Percentiles rank a stretch among this genome's conserved stretches.
Conservation (phyloP, 92 coral and sea anemone species). For the Montipora capitata region DNA sequence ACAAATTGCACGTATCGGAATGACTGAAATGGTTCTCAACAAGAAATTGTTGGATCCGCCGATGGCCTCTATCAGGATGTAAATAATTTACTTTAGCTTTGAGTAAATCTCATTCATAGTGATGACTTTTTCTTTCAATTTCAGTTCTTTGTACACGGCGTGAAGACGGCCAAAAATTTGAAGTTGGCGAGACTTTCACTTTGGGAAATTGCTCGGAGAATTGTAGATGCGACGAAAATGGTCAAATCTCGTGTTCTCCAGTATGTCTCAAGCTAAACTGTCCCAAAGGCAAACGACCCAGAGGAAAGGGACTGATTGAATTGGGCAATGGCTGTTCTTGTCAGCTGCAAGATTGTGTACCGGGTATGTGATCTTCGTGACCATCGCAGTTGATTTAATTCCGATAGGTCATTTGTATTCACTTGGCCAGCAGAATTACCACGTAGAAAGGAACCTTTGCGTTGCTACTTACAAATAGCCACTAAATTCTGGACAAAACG, state of each 20-base stretch:
- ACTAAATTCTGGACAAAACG: too few species aligned
- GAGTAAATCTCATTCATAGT: neutral
- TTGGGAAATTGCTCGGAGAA: constrained; percentile 69
- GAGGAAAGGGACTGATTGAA: constrained; percentile 13
- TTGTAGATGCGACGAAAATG: constrained; percentile 83
- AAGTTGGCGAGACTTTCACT: constrained; percentile 75
- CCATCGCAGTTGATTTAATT: neutral
- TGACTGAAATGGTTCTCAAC: too few species aligned
- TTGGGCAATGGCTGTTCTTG: constrained; percentile 71
- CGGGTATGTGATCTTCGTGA: constrained; percentile 33
- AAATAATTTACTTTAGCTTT: neutral
- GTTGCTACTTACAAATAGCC: too few species aligned
- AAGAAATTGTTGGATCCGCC: too few species aligned
- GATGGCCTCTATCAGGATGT: too few species aligned
- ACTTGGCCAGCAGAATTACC: too few species aligned
- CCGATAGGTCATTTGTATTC: too few species aligned
- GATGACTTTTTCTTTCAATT: neutral
- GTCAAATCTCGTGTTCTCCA: constrained; percentile 71
- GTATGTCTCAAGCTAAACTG: constrained; percentile 75
- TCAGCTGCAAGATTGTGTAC: constrained; percentile 66
- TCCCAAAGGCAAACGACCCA: constrained; percentile 69
- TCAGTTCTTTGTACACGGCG: constrained; percentile 63
- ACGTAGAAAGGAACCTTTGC: too few species aligned
- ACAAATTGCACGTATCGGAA: too few species aligned
- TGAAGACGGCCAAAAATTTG: constrained; percentile 51